A percentile compares a stretch with the other conserved stretches of the same genome.
Evolutionary conservation across 2,113 vertebrate genomes (phyloP).

Genomic region (Sphyrna mokarran): DNA sequence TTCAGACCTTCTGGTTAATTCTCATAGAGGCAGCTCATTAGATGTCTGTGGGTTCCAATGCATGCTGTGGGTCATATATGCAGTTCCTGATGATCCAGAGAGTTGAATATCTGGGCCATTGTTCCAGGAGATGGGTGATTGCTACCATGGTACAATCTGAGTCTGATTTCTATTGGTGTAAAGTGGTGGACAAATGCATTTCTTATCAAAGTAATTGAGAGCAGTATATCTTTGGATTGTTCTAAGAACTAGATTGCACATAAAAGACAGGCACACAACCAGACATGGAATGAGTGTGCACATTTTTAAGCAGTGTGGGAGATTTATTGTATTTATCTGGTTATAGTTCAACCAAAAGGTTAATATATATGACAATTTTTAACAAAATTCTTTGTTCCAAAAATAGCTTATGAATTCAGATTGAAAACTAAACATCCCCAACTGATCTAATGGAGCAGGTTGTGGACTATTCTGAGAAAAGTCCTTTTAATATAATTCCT

Average conservation of each 20-base stretch:
- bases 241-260: not conserved
- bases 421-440: not conserved
- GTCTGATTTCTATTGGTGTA: not conserved
- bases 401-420: not conserved
- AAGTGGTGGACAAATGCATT: not conserved
- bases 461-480: not conserved
- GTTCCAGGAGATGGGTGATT: not conserved
- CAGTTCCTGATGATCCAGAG: too few relatives aligned
- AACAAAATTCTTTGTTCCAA: not conserved
- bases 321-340: not conserved
- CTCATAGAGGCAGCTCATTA: too few relatives aligned
- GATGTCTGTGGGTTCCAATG: too few relatives aligned
- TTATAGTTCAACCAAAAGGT: not conserved
- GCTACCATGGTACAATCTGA: not conserved
- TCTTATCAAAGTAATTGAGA: not conserved
- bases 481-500: not conserved
- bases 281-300: not conserved
- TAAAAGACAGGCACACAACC: not conserved
- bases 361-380: not conserved
- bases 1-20: too few relatives aligned
- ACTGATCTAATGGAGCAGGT: not conserved
- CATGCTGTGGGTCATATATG: too few relatives aligned
- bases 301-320: not conserved
- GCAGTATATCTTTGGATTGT: not conserved
- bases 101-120: too few relatives aligned